These are phyloP conservation scores for Littorina saxatilis DNA, from an alignment of 1,140 invertebrate species.

Conservation along the genomic window DNA sequence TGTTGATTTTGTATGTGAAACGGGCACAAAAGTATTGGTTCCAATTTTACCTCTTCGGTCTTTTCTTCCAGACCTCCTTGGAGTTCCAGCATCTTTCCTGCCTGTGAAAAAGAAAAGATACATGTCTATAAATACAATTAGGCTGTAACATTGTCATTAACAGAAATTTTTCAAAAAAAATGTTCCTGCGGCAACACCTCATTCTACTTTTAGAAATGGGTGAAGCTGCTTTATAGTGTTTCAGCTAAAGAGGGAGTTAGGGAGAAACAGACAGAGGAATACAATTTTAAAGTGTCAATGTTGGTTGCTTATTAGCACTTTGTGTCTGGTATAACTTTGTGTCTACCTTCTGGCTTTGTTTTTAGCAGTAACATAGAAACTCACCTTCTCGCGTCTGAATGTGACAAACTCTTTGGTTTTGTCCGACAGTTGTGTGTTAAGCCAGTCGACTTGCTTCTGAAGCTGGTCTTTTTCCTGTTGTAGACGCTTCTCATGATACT, in stretches of 20 bases:
- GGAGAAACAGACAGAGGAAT: not conserved
- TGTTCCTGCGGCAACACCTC: no score
- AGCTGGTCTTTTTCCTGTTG: slow-evolving; percentile 87
- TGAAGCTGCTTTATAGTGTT: no score
- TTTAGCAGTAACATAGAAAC: no score
- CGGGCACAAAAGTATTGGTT: not conserved
- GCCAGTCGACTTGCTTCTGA: slow-evolving; percentile 84
- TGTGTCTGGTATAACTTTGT: not conserved
- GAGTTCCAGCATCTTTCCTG: slow-evolving; percentile 82
- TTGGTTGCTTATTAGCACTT: not conserved
- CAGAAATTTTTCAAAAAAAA: no score
- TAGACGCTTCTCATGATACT: slow-evolving; percentile 84
- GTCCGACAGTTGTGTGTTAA: slow-evolving; percentile 86
- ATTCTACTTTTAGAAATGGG: no score
- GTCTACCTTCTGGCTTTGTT: no score
- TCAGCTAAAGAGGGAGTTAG: no score
- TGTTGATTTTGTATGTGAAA: no score
- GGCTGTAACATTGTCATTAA: no score
- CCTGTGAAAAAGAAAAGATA: slow-evolving; percentile 58
- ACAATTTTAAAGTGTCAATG: not conserved
- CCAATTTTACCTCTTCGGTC: slow-evolving; percentile 82
- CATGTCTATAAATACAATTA: not conserved
- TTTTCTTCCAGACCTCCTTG: slow-evolving; percentile 87
- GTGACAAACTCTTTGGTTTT: slow-evolving; percentile 86
- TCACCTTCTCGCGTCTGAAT: slow-evolving; percentile 83